Evolutionary conservation across 2,888 invertebrate species (phyloP).

Genomic region (Odontomyia ornata): DNA sequence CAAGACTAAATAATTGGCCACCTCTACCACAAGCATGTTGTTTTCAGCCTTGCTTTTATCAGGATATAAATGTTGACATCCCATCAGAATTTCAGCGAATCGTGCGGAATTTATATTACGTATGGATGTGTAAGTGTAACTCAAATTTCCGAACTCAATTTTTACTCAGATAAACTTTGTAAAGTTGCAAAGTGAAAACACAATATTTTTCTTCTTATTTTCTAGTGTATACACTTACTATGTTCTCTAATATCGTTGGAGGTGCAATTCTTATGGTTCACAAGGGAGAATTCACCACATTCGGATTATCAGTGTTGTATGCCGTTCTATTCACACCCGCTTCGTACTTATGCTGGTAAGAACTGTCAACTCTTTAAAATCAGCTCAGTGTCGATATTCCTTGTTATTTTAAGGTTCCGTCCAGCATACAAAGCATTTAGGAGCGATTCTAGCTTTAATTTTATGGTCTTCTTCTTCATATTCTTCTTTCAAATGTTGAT

Average conservation of each 20-base stretch:
- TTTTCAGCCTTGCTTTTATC: slow-evolving; percentile 98
- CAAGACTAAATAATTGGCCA: slow-evolving; percentile 96
- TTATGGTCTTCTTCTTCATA: slow-evolving; percentile 99
- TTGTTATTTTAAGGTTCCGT: slow-evolving; percentile 72
- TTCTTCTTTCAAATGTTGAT: slow-evolving; percentile 96
- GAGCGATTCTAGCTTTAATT: slow-evolving; percentile 98
- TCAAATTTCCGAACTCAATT: slow-evolving; percentile 9
- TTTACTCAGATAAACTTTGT: slow-evolving; percentile 15
- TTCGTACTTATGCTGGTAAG: slow-evolving; percentile 94
- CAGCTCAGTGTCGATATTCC: background rate
- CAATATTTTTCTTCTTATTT: slow-evolving; percentile 16
- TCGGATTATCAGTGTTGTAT: slow-evolving; percentile 91
- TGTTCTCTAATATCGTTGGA: slow-evolving; percentile 87
- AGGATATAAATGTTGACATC: slow-evolving; percentile 99
- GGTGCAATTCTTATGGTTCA: slow-evolving; percentile 80
- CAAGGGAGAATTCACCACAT: slow-evolving; percentile 71
- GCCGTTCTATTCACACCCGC: slow-evolving; percentile 92
- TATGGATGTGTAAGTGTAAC: slow-evolving; percentile 90
- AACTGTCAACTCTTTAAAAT: background rate
- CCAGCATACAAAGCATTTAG: slow-evolving; percentile 99
- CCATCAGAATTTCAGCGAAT: slow-evolving; percentile 96
- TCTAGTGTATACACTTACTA: slow-evolving; percentile 88
- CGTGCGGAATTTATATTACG: slow-evolving; percentile 92
- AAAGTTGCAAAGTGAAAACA: no score
- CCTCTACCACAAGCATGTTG: slow-evolving; percentile 93